Base-by-base conservation (phyloP, 2,888 invertebrate species). In the Dioctria linearis region DNA sequence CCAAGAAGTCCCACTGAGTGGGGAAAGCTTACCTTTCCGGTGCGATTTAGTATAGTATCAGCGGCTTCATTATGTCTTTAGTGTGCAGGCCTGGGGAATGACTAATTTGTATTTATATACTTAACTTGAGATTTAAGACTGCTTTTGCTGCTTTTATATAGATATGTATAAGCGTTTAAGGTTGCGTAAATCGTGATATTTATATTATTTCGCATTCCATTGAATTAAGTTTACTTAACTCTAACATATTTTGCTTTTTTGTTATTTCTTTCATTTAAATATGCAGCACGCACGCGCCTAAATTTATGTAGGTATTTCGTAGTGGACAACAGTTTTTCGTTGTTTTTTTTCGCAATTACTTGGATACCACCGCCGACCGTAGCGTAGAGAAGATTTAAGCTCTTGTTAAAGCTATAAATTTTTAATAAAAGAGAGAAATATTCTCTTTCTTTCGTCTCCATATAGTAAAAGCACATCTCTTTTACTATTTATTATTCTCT, bases 231-330 rank as follows among this genome's bases (percentile, higher is more conserved):
- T 11, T 57, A 57, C 25, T 6, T 59, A 25, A 25, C 25, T 25
- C 25, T 25, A 1, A 25, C 25, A 59, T 4, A 59, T 3, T 13
- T n/a, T 4, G n/a, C 13, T 4, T 3, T 5, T 13, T 59, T 1
- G 25, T 57, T 40, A 40, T 51, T 40, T 57, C 71, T 40, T 11
- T 69, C 46, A 40, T 13, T 71, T 40, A n/a, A 2, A 3, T 42
- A 54, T 42, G 40, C 40, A 51, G 42, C 49, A 54, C 71, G 71
- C 71, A 71, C 5, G 71, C 71, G 71, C 71, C 71, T 71, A 71
- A 71, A 71, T 5, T 71, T 71, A 71, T 71, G 66, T 79, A 51
- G 13, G 43, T 25, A 25, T 25, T 25, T 25, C 25, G 25, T 25
- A 25, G 25, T 25, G 25, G 25, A 25, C 25, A 25, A 25, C 25